Conservation (phyloP, 2,797 vertebrate genomes). For the Rhodeus uyekii region DNA sequence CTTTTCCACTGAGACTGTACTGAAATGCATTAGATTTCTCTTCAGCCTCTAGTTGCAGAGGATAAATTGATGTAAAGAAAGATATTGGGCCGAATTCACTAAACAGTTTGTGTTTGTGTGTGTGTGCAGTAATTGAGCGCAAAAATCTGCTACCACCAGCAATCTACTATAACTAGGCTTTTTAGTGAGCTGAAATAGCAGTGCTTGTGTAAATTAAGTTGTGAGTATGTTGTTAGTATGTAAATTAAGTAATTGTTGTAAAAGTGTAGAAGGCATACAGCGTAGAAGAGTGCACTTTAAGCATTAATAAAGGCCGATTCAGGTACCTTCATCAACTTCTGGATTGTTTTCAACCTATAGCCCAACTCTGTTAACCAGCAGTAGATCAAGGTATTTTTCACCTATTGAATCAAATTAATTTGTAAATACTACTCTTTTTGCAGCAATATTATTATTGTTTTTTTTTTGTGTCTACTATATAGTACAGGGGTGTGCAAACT, state of each 20-base stretch:
- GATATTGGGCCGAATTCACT: background rate
- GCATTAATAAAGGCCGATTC: background rate
- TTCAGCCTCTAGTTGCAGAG: background rate
- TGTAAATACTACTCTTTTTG: background rate
- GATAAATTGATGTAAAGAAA: background rate
- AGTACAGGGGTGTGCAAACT: too few relatives aligned
- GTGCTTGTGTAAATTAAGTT: background rate
- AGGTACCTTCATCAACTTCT: too few relatives aligned
- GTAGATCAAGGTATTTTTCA: too few relatives aligned
- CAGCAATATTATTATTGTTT: too few relatives aligned
- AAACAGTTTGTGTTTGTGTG: background rate
- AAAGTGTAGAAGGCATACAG: too few relatives aligned
- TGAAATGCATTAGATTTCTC: conserved; percentile 22
- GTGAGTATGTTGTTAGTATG: background rate
- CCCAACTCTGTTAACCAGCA: too few relatives aligned
- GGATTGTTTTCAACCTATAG: too few relatives aligned
- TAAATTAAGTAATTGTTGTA: background rate
- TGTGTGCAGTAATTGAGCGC: background rate
- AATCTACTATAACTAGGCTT: background rate
- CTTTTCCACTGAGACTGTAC: conserved; percentile 3
- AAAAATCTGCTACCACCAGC: background rate
- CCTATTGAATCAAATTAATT: too few relatives aligned
- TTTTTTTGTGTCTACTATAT: too few relatives aligned
- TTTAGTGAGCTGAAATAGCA: background rate
- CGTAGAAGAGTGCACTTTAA: background rate